Base-by-base conservation (phyloP, 2,797 vertebrate species). In the Mareca penelope region DNA sequence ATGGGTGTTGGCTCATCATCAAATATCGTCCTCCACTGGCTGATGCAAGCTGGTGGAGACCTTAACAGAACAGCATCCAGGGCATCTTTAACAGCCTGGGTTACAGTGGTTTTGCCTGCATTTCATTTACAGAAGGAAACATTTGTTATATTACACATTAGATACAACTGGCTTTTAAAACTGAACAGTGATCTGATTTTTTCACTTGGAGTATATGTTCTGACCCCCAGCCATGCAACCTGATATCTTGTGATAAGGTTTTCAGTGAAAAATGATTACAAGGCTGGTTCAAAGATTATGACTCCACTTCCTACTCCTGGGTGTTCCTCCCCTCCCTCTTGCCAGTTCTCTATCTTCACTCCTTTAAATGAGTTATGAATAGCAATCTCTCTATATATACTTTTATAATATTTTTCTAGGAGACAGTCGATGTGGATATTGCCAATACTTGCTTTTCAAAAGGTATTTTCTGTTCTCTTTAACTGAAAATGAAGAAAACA, bases 31-130 rank as follows among this genome's bases (percentile, higher is more conserved):
- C 99, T 99, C 98, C 98, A 99, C 44, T 97, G 98, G 91, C 97
- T 96, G 89, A 99, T 96, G 84, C 98, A 98, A 81, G 98, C 65
- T 22, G 99, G 99, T 70, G 99, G 99, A 15, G 99, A 99, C 22
- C 79, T 97, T 28, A 99, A 96, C 50, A 99, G 98, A 70, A 96
- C 2, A 2, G 98, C 99, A 17, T 97, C 96, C 44, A 99, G 97
- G 12, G 85, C 86, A 15, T 98, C 97, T 55, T 97, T 98, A 8
- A 99, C 97, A 23, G 98, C 98, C 93, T 98, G 97, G 1, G 99
- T 99, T 96, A 99, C 95, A 0, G 99, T 99, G 55, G 98, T 99
- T 97, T 99, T 99, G 78, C 99, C 99, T 99, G 96, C 10, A 81
- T 86, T 80, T 89, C 23, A 59, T 24, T 88, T 12, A 89, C 24